These are phyloP conservation scores for Hippocampus guttulatus DNA, from an alignment of 2,113 vertebrate species.

Conservation along the genomic window DNA sequence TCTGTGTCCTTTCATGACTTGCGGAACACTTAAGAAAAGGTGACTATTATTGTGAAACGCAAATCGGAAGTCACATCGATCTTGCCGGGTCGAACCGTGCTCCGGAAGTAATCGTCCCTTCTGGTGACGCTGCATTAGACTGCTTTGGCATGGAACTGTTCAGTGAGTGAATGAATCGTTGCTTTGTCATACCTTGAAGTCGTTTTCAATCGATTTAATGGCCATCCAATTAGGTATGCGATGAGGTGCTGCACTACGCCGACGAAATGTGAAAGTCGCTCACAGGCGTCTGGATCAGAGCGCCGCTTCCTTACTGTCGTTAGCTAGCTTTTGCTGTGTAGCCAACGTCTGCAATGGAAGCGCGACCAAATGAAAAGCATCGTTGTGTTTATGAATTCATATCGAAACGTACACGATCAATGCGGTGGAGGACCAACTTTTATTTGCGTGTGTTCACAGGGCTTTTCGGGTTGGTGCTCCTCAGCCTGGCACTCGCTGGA, in stretches of 20 bases:
- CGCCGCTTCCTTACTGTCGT: conserved; percentile 14
- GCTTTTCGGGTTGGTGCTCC: conserved; percentile 66
- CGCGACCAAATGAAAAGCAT: conserved; percentile 31
- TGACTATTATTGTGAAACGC: conserved; percentile 49
- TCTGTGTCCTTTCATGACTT: no score
- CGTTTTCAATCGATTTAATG: background rate
- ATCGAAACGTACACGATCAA: background rate
- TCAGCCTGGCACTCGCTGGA: conserved; percentile 63
- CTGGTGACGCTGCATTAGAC: conserved; percentile 76
- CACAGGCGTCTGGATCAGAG: background rate
- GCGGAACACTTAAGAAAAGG: background rate
- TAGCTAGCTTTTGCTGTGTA: conserved; percentile 28
- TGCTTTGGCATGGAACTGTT: conserved; percentile 68
- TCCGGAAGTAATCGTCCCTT: conserved; percentile 65
- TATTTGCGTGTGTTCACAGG: conserved; percentile 53
- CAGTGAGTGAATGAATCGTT: conserved; percentile 56
- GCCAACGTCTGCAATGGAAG: conserved; percentile 2
- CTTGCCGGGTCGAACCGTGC: conserved; percentile 8
- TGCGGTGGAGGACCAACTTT: background rate
- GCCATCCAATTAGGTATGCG: accelerated
- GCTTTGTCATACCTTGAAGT: background rate
- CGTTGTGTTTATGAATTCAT: background rate
- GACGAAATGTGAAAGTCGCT: background rate
- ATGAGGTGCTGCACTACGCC: background rate
- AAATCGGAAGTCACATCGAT: conserved; percentile 29